Conservation (phyloP, 2,113 vertebrate genomes). For the Platichthys stellatus region DNA sequence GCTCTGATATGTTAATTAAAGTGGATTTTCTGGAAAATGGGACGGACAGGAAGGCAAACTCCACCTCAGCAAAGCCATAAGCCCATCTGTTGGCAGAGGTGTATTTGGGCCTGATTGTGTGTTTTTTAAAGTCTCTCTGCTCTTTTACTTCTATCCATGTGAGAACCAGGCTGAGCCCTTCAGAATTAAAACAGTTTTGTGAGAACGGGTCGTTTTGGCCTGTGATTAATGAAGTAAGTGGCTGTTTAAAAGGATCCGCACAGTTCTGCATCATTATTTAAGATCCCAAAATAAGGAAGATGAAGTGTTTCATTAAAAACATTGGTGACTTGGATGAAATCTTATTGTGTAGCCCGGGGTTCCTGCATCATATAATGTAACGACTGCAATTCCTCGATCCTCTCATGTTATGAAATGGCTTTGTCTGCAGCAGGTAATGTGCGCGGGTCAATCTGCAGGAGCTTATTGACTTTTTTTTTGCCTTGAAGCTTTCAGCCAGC, state of each 20-base stretch:
- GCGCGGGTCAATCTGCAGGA: constrained; percentile 28
- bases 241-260: background rate
- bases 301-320: background rate
- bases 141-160: constrained; percentile 50
- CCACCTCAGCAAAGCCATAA: constrained; percentile 76
- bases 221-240: background rate
- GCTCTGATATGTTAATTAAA: constrained; percentile 83
- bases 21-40: constrained; percentile 73
- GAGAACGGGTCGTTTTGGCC: background rate
- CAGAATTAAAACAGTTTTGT: constrained; percentile 42
- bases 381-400: constrained; percentile 1
- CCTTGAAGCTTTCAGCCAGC: constrained; percentile 26
- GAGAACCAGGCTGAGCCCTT: constrained; percentile 44
- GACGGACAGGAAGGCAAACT: constrained; percentile 64
- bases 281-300: background rate
- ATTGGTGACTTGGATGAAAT: background rate
- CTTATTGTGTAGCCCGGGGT: too few relatives aligned
- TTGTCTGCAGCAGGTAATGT: constrained; percentile 31
- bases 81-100: constrained; percentile 78
- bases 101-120: constrained; percentile 43
- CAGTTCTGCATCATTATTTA: background rate
- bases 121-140: constrained; percentile 35
- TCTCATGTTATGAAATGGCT: constrained; percentile 20
- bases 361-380: background rate
- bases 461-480: constrained; percentile 26